These are phyloP conservation scores for Willisornis vidua DNA, from an alignment of 2,113 vertebrate species.

Conservation along the genomic window DNA sequence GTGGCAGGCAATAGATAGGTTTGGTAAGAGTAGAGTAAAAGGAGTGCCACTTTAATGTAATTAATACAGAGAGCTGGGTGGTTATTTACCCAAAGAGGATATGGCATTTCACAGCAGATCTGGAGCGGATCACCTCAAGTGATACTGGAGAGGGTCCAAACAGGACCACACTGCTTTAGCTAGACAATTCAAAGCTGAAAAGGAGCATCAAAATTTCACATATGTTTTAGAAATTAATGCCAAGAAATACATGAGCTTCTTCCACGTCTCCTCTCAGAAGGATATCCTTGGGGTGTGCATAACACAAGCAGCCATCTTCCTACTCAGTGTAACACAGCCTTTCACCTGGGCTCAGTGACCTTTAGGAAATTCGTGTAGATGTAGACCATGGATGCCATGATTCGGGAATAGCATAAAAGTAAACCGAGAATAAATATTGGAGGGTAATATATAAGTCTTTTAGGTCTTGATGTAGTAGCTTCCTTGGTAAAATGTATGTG, in stretches of 20 bases:
- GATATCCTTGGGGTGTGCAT: not conserved
- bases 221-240: not conserved
- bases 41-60: not conserved
- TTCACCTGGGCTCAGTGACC: not conserved
- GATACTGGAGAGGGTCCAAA: not conserved
- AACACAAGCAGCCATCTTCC: not conserved
- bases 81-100: not conserved
- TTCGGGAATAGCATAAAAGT: not conserved
- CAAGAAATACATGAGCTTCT: not conserved
- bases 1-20: not conserved
- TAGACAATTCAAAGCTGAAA: not conserved
- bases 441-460: not conserved
- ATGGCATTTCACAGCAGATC: not conserved
- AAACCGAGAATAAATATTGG: not conserved
- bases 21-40: not conserved
- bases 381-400: not conserved
- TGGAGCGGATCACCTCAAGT: not conserved
- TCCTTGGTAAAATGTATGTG: not conserved
- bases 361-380: fast-evolving
- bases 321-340: not conserved
- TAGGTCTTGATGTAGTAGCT: not conserved
- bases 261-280: not conserved
- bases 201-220: not conserved
- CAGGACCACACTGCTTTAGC: not conserved
- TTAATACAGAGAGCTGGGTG: not conserved